These are phyloP conservation scores for Danio rerio DNA, from an alignment of 2,113 vertebrate genomes.

Conservation along the genomic window DNA sequence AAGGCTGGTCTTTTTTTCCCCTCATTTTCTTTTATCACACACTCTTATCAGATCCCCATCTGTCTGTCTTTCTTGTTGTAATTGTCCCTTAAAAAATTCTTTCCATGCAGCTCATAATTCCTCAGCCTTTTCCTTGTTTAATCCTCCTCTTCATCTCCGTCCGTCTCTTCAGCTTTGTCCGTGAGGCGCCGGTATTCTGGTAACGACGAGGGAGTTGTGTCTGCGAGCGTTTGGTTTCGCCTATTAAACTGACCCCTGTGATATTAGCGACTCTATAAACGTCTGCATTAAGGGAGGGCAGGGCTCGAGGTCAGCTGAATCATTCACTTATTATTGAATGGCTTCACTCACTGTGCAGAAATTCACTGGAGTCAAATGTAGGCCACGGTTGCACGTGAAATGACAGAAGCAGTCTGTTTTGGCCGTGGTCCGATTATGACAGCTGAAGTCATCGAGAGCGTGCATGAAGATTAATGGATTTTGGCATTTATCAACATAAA, in stretches of 20 bases:
- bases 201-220: conserved; percentile 4
- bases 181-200: conserved; percentile 15
- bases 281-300: conserved; percentile 38
- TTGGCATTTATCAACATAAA: conserved; percentile 17
- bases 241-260: conserved; percentile 36
- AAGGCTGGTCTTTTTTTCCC: neutral
- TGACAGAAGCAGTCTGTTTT: conserved; percentile 1
- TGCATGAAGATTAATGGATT: conserved; percentile 26
- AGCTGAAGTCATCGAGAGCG: neutral
- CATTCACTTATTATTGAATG: conserved; percentile 12
- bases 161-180: neutral
- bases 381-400: conserved; percentile 3
- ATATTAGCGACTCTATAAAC: conserved; percentile 42
- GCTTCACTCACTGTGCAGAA: conserved; percentile 13
- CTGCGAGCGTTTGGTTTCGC: conserved; percentile 42
- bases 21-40: conserved; percentile 22
- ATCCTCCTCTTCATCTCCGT: neutral
- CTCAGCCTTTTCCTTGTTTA: neutral
- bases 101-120: neutral
- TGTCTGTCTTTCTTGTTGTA: conserved; percentile 15
- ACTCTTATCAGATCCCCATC: conserved; percentile 19
- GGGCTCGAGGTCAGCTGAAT: conserved; percentile 58
- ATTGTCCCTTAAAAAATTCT: neutral
- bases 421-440: conserved; percentile 18
- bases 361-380: conserved; percentile 5